Conservation (phyloP, 2,797 vertebrate genomes). For the Typhlichthys subterraneus region DNA sequence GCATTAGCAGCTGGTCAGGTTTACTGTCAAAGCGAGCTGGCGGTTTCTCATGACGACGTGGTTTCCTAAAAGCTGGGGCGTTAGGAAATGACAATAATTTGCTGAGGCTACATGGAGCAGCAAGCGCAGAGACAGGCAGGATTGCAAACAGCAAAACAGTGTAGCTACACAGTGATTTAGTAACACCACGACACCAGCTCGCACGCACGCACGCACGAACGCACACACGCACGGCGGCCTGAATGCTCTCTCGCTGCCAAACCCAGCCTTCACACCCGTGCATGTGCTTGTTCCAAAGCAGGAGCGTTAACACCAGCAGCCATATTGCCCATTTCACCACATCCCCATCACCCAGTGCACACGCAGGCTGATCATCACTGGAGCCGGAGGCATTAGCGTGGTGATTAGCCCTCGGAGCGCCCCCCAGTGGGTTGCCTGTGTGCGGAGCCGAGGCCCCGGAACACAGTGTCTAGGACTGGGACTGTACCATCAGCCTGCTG, state of each 20-base stretch:
- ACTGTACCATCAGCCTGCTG: slow-evolving; percentile 98
- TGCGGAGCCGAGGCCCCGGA: slow-evolving; percentile 78
- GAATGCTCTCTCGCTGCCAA: slow-evolving; percentile 34
- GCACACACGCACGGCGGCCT: not conserved
- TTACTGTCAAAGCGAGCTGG: not conserved
- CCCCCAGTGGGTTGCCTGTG: slow-evolving; percentile 66
- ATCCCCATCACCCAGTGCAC: slow-evolving; percentile 84
- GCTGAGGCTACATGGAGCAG: slow-evolving; percentile 24
- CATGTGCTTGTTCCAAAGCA: slow-evolving; percentile 29
- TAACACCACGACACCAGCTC: not conserved
- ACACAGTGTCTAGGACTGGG: slow-evolving; percentile 90
- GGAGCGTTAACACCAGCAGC: slow-evolving; percentile 68
- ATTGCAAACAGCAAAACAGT: slow-evolving; percentile 31
- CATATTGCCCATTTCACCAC: slow-evolving; percentile 91
- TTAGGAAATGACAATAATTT: slow-evolving; percentile 20
- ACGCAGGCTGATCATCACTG: slow-evolving; percentile 59
- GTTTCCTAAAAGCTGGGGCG: slow-evolving; percentile 6
- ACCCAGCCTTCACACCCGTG: slow-evolving; percentile 17
- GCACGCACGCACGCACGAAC: slow-evolving; percentile 3
- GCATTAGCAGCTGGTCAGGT: no score
- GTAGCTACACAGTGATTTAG: slow-evolving; percentile 35
- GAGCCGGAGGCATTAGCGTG: slow-evolving; percentile 70
- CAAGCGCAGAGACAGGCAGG: slow-evolving; percentile 14
- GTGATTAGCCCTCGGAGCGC: slow-evolving; percentile 68
- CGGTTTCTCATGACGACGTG: slow-evolving; percentile 10